These are phyloP conservation scores for Onychostruthus taczanowskii DNA, from an alignment of 2,113 vertebrate genomes.

Conservation along the genomic window DNA sequence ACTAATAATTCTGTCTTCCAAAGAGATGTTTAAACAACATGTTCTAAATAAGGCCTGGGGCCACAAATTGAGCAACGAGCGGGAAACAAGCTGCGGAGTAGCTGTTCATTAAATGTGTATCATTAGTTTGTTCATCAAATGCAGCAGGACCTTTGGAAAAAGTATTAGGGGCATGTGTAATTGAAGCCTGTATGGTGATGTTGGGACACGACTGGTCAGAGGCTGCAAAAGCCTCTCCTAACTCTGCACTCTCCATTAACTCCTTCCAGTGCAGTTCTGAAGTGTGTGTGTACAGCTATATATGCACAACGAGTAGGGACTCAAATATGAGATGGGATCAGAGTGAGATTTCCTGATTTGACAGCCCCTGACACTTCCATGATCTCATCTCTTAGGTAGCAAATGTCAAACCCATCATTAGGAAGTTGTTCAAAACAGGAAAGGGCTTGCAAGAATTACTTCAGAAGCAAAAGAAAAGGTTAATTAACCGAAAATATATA, in stretches of 20 bases:
- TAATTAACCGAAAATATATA: not conserved
- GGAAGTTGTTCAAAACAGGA: not conserved
- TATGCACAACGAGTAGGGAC: not conserved
- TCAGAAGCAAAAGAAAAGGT: not conserved
- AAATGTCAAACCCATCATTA: not conserved
- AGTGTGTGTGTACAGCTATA: not conserved
- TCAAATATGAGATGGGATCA: not conserved
- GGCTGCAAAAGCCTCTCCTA: not conserved
- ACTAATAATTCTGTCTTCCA: not conserved
- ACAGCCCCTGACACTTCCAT: not conserved
- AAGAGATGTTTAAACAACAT: not conserved
- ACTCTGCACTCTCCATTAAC: not conserved
- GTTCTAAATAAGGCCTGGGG: constrained; percentile 16
- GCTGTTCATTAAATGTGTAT: not conserved
- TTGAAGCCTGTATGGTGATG: not conserved
- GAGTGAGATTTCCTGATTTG: not conserved
- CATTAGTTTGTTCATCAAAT: not conserved
- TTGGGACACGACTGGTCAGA: not conserved
- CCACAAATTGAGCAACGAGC: not conserved
- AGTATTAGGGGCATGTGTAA: not conserved
- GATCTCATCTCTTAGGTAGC: not conserved
- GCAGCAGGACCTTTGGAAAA: not conserved
- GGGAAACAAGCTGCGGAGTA: not conserved
- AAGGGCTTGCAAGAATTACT: not conserved
- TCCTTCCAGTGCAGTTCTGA: not conserved